Conservation (phyloP, 2,888 invertebrate species). For the Xestia rhomboidea region DNA sequence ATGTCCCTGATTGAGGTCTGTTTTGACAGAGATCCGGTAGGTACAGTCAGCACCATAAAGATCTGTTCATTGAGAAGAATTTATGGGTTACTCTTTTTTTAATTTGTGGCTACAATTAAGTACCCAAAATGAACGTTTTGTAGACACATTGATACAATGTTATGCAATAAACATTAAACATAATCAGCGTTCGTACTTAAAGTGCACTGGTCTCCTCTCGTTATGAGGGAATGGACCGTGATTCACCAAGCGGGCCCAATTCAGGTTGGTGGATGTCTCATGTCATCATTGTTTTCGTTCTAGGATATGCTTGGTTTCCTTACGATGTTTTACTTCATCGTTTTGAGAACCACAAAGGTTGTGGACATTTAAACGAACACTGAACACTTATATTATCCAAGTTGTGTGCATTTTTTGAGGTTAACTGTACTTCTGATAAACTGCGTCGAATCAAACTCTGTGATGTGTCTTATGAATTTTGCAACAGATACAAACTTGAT, state of each 20-base stretch:
- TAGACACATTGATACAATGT: no score
- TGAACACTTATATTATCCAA: no score
- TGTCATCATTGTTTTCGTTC: background rate
- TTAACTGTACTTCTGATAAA: slow-evolving; percentile 55
- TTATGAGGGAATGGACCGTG: background rate
- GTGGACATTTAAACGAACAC: background rate
- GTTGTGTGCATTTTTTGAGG: background rate
- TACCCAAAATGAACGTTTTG: background rate
- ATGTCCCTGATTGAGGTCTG: slow-evolving; percentile 65
- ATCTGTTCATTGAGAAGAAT: background rate
- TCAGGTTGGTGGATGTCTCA: background rate
- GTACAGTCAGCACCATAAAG: slow-evolving; percentile 1
- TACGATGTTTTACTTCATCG: background rate
- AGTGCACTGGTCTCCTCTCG: background rate
- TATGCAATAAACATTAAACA: background rate
- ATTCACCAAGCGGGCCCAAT: no score
- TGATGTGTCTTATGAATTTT: slow-evolving; percentile 64
- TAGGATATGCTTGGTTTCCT: background rate
- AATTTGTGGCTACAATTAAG: background rate
- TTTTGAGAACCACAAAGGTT: background rate
- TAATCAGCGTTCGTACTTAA: background rate
- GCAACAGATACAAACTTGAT: slow-evolving; percentile 48
- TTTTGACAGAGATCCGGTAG: slow-evolving; percentile 61
- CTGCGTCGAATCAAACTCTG: slow-evolving; percentile 43
- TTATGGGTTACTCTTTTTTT: background rate